Percentiles rank a stretch among this genome's conserved stretches.
phyloP scores from a whole-genome alignment of 2,113 vertebrate genomes.

The Channa maculata region DNA sequence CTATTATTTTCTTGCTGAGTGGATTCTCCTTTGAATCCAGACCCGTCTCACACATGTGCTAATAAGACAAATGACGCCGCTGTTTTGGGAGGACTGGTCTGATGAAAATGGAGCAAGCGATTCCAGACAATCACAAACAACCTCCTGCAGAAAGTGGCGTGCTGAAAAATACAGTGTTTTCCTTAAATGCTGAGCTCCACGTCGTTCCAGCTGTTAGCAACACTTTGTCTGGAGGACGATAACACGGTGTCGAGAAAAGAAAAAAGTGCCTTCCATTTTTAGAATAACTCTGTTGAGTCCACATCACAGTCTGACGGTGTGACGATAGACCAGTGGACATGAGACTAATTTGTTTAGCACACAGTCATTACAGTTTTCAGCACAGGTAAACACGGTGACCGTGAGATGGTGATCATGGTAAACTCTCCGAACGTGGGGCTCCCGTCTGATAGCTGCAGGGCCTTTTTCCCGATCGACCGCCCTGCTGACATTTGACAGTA shows the following conservation, averaged over 20 bases:
- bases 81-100: slow-evolving; percentile 23
- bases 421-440: too few relatives aligned
- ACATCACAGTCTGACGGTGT: background rate
- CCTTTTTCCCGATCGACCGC: too few relatives aligned
- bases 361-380: background rate
- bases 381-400: too few relatives aligned
- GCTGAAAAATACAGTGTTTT: slow-evolving; percentile 29
- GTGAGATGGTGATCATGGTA: too few relatives aligned
- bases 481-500: too few relatives aligned
- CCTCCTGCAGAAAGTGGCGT: slow-evolving; percentile 25
- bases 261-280: slow-evolving; percentile 19
- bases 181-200: slow-evolving; percentile 51
- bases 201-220: slow-evolving; percentile 42
- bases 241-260: slow-evolving; percentile 45
- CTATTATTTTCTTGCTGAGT: slow-evolving; percentile 65
- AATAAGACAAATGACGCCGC: slow-evolving; percentile 61
- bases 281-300: slow-evolving; percentile 21
- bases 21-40: slow-evolving; percentile 37
- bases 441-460: too few relatives aligned
- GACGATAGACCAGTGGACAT: background rate
- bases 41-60: slow-evolving; percentile 42
- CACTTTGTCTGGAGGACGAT: slow-evolving; percentile 53
- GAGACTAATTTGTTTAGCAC: background rate
- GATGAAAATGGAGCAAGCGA: slow-evolving; percentile 50
- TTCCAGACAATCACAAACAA: slow-evolving; percentile 57